These are phyloP conservation scores for Piprites chloris DNA, from an alignment of 2,113 vertebrate species.

Conservation along the genomic window DNA sequence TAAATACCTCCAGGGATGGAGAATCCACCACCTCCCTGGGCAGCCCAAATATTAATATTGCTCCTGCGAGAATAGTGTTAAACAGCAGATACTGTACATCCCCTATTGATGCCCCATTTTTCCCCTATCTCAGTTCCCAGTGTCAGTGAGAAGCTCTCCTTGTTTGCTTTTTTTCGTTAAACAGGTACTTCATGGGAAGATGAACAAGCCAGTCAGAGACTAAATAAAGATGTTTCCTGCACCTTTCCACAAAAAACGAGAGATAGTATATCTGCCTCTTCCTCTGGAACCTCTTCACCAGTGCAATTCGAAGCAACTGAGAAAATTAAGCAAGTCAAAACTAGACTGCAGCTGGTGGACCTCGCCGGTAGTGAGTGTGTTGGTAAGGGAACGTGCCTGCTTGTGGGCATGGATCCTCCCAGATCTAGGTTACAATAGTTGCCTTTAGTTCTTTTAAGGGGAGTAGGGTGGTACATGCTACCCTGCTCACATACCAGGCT, in stretches of 20 bases:
- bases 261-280: background rate
- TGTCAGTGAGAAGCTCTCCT: background rate
- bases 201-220: background rate
- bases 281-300: background rate
- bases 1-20: no score
- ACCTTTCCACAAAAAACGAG: background rate
- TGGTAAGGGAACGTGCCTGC: conserved; percentile 35
- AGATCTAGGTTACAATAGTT: background rate
- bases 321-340: conserved; percentile 31
- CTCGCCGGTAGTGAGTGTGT: conserved; percentile 85
- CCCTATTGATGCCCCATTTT: background rate
- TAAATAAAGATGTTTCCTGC: background rate
- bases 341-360: conserved; percentile 84
- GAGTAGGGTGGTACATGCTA: background rate
- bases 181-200: conserved; percentile 31
- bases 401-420: background rate
- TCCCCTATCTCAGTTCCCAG: background rate
- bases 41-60: no score
- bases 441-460: background rate
- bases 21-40: no score
- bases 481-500: background rate
- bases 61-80: background rate
- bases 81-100: background rate
- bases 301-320: background rate
- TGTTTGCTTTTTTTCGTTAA: background rate